Evolutionary conservation across 2,888 invertebrate species (phyloP).

Genomic region (Monoplex corrugatus): DNA sequence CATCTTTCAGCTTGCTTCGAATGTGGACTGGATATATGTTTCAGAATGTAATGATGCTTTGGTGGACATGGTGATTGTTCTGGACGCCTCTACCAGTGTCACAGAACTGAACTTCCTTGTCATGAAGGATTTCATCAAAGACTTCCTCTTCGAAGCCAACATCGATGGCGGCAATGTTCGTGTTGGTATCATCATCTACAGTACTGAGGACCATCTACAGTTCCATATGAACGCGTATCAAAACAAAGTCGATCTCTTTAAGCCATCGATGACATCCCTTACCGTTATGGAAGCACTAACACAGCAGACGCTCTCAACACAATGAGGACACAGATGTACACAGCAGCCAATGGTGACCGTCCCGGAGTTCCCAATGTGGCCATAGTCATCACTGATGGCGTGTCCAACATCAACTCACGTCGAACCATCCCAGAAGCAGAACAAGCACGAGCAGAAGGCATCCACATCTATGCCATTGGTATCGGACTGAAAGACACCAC

Average conservation of each 20-base stretch:
- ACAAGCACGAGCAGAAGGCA: slow-evolving; percentile 60
- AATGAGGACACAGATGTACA: slow-evolving; percentile 71
- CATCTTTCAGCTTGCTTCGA: slow-evolving; percentile 69
- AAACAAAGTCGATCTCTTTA: slow-evolving; percentile 65
- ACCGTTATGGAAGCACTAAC: slow-evolving; percentile 75
- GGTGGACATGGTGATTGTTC: slow-evolving; percentile 69
- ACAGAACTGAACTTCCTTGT: slow-evolving; percentile 67
- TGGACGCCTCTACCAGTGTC: slow-evolving; percentile 74
- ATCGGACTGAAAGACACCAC: slow-evolving; percentile 64
- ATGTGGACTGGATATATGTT: background rate
- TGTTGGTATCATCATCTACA: slow-evolving; percentile 73
- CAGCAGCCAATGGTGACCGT: slow-evolving; percentile 71
- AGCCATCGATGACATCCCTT: slow-evolving; percentile 70
- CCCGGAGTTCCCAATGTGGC: slow-evolving; percentile 70
- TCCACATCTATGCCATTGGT: slow-evolving; percentile 71
- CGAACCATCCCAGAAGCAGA: slow-evolving; percentile 75
- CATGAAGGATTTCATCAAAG: slow-evolving; percentile 57
- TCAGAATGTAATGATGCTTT: slow-evolving; percentile 56
- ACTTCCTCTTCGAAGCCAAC: slow-evolving; percentile 61
- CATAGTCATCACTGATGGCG: slow-evolving; percentile 78
- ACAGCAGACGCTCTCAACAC: slow-evolving; percentile 73
- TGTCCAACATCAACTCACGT: slow-evolving; percentile 74
- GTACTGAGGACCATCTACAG: slow-evolving; percentile 67
- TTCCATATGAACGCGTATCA: slow-evolving; percentile 70
- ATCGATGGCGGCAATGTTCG: slow-evolving; percentile 70